Percentiles rank a stretch among this genome's conserved stretches.
These are phyloP conservation scores for Alligator mississippiensis DNA, from an alignment of 2,113 vertebrate genomes.

Conservation along the genomic window DNA sequence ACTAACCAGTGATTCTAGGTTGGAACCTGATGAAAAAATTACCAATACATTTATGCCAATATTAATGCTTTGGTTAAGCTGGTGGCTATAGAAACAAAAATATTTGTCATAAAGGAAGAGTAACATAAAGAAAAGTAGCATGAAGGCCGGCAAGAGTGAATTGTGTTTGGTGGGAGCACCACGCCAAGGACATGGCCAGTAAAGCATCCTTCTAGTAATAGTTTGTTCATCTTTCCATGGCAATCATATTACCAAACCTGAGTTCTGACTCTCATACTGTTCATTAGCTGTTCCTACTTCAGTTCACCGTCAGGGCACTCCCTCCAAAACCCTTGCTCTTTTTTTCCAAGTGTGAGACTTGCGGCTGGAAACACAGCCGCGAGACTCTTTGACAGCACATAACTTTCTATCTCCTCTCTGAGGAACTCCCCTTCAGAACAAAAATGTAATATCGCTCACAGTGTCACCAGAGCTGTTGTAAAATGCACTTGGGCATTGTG, in stretches of 20 bases:
- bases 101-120: constrained; percentile 6
- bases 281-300: neutral
- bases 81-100: neutral
- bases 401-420: constrained; percentile 21
- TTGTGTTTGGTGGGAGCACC: neutral
- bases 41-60: neutral
- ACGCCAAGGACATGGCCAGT: neutral
- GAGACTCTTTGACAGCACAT: constrained; percentile 32
- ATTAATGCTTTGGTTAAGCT: neutral
- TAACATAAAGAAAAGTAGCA: neutral
- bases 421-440: constrained; percentile 12
- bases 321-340: neutral
- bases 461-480: neutral
- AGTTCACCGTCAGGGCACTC: neutral
- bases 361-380: neutral
- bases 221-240: neutral
- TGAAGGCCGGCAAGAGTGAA: rapidly evolving
- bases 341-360: constrained; percentile 10
- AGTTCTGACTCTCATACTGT: no score
- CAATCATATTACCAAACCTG: neutral
- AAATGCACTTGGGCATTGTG: constrained; percentile 23
- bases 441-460: neutral
- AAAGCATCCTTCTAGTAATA: neutral
- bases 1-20: neutral
- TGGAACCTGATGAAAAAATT: neutral